A percentile compares a stretch with the other conserved stretches of the same genome.
phyloP scores from a whole-genome alignment of 1,140 invertebrate species.

The Drosophila asahinai region DNA sequence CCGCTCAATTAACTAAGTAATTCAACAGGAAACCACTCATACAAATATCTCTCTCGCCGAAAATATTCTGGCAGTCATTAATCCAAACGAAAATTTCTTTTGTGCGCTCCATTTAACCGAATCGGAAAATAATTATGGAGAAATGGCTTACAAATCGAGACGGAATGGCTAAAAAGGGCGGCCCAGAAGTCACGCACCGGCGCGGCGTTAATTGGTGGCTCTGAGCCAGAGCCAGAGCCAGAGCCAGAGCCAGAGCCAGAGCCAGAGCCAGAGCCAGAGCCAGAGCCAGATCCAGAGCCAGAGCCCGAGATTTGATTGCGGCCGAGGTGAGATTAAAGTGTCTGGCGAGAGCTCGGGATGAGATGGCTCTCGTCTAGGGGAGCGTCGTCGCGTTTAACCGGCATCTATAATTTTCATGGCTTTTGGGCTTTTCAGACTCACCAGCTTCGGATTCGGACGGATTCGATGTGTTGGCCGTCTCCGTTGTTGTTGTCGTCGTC shows the following conservation, averaged over 20 bases:
- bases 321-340: slow-evolving; percentile 67
- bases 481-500: slow-evolving; percentile 37
- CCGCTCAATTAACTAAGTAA: slow-evolving; percentile 76
- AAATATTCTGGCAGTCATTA: slow-evolving; percentile 69
- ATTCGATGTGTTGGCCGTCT: slow-evolving; percentile 64
- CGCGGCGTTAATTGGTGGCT: slow-evolving; percentile 73
- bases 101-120: slow-evolving; percentile 75
- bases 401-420: slow-evolving; percentile 75
- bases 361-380: slow-evolving; percentile 42
- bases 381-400: slow-evolving; percentile 33
- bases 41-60: slow-evolving; percentile 9
- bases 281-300: slow-evolving; percentile 30
- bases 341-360: slow-evolving; percentile 49
- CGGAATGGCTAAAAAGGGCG: slow-evolving; percentile 56
- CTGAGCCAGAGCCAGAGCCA: slow-evolving; percentile 39
- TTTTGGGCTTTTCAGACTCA: slow-evolving; percentile 65
- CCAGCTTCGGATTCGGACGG: slow-evolving; percentile 69
- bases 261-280: slow-evolving; percentile 34
- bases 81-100: slow-evolving; percentile 62
- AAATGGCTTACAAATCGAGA: slow-evolving; percentile 66
- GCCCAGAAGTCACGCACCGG: slow-evolving; percentile 48
- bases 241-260: slow-evolving; percentile 28
- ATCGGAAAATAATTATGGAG: slow-evolving; percentile 68
- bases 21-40: slow-evolving; percentile 73
- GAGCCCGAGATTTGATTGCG: slow-evolving; percentile 64